Conservation (phyloP, 1,140 invertebrate species). For the Araneus ventricosus region DNA sequence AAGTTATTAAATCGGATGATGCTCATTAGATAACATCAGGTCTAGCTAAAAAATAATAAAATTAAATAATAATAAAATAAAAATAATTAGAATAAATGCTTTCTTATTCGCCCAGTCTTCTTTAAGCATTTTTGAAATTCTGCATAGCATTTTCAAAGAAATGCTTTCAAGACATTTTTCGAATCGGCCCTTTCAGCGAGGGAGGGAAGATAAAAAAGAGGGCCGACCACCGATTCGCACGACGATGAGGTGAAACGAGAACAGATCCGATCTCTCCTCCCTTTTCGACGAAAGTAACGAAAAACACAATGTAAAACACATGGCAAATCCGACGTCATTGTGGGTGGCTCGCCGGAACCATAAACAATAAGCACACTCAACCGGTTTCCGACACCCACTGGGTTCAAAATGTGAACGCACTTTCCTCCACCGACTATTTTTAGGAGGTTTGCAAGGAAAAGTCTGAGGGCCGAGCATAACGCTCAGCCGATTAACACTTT, state of each 20-base stretch:
- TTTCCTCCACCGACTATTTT: neutral
- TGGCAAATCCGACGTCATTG: neutral
- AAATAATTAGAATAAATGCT: no score
- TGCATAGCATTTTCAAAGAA: no score
- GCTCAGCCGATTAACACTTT: no score
- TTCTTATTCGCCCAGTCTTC: no score
- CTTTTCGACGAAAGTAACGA: neutral
- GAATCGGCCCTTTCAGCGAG: no score
- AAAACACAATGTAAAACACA: neutral
- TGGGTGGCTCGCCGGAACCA: constrained; percentile 38
- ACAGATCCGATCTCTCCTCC: neutral
- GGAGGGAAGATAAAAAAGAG: neutral
- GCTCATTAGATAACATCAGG: no score
- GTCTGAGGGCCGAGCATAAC: neutral
- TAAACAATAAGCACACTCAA: constrained; percentile 31
- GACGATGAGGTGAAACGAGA: neutral
- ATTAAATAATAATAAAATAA: no score
- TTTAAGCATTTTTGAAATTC: no score
- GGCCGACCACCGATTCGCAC: neutral
- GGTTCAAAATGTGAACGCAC: constrained; percentile 34
- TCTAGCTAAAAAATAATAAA: no score
- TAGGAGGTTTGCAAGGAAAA: neutral
- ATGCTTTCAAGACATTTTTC: neutral
- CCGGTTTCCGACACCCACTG: constrained; percentile 24
- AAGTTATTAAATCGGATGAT: no score